Base-by-base conservation (phyloP, 2,113 vertebrate genomes). In the Corydoras sp. region DNA sequence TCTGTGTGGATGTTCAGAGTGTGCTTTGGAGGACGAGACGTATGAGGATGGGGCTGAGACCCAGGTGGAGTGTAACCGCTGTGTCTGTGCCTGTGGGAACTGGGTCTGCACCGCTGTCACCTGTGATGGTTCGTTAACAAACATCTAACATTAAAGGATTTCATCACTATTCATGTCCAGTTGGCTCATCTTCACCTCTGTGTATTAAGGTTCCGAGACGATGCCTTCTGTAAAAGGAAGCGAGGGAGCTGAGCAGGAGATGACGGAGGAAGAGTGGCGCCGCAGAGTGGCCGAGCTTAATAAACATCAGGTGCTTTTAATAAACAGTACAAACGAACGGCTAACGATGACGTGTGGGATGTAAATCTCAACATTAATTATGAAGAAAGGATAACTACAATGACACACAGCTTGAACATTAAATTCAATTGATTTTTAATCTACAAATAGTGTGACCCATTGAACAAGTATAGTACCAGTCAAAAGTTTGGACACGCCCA, bases 81-180 rank as follows among this genome's bases (percentile, higher is more conserved):
- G 95, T 1, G 92, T 98, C 76, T 98, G 95, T 59, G 94, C 95
- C 78, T 98, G 95, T 3, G 95, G 95, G 10, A 97, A 93, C 87
- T 98, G 95, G 95, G 94, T 97, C 70, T 98, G 95, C 90, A 98
- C 94, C 0, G 90, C 94, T 54, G 91, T 98, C 88, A 92, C 86
- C 0, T 98, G 95, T 61, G 88, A 92, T 0, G 93, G 95, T 98
- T 79, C 31, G 91, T 81, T 9, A 10, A 15, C 58, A 58, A 7
- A 29, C 35, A 15, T 15, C 14, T 43, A 5, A 43, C 35, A 5
- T 43, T 43, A 8, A 43, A 43, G 35, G 35, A 4, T 43, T 43
- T 8, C 7, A 43, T 43, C 7, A 4, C 4, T 43, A 43, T 43
- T 43, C 4, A 43, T 43, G 7, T 43, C 48, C 18, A 13, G 8